Evolutionary conservation across 2,797 vertebrate species (phyloP), one percentile per base, ranked within the genome.

Genomic region (Coregonus suidteri): DNA sequence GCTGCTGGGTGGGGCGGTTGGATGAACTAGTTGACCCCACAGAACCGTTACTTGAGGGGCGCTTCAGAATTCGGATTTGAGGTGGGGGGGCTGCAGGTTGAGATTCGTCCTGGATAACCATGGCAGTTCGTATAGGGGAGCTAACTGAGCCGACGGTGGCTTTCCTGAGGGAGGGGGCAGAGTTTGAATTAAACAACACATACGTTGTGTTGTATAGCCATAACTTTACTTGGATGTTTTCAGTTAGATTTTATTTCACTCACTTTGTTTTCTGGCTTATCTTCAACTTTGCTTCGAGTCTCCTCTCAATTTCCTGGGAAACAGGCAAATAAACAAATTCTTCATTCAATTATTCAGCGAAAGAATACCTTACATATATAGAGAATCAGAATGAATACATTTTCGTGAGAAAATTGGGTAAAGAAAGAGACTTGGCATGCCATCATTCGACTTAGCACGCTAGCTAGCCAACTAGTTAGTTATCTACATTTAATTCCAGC

Each of bases 91-190:
- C 96, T 0, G 96, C 84, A 4, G 97, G 97, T 69, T 96, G 93
- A 79, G 96, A 96, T 77, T 98, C 97, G 87, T 99, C 98, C 90
- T 98, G 97, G 88, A 99, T 97, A 79, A 99, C 96, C 0, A 99
- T 93, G 16, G 96, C 97, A 84, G 96, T 96, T 93, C 95, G 94
- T 82, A 97, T 93, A 53, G 91, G 91, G 83, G 96, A 96, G 78
- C 95, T 93, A 11, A 78, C 68, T 0, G 83, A 88, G 67, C 84
- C 79, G 59, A 86, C 75, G 81, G 82, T 95, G 71, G 94, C 93
- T 86, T 97, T 97, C 87, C 96, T 96, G 62, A 18, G 34, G 31
- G 18, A 77, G 35, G 74, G 79, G 34, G n/a, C 30, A n/a, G 25
- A 25, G 14, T 35, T 37, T 15, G 31, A 15, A 25, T 67, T 67